Evolutionary conservation across 2,888 invertebrate species (phyloP).

Genomic region (Choristoneura rosaceana): DNA sequence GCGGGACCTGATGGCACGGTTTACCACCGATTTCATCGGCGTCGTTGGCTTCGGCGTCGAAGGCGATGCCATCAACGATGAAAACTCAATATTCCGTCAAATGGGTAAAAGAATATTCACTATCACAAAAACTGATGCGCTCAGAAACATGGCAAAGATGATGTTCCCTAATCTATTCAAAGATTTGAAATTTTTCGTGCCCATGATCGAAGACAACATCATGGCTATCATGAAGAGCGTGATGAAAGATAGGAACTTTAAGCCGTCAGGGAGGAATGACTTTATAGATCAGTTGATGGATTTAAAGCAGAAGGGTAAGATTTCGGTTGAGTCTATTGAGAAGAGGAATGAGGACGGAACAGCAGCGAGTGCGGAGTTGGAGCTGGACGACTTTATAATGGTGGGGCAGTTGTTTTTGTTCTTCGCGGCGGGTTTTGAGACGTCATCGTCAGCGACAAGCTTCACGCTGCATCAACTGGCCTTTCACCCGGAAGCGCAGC

Average conservation of each 20-base stretch:
- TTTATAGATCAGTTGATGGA: conserved; percentile 49
- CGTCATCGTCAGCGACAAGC: conserved; percentile 75
- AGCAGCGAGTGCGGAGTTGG: conserved; percentile 58
- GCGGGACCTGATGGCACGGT: conserved; percentile 66
- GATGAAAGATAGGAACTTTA: conserved; percentile 60
- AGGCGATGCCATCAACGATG: conserved; percentile 61
- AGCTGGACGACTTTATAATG: conserved; percentile 58
- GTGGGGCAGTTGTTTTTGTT: conserved; percentile 68
- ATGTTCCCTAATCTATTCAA: conserved; percentile 9
- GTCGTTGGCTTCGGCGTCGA: conserved; percentile 69
- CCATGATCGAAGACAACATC: conserved; percentile 6
- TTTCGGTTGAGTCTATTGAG: conserved; percentile 63
- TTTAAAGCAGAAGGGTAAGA: conserved; percentile 59
- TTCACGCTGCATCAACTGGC: conserved; percentile 70
- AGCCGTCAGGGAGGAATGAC: conserved; percentile 57
- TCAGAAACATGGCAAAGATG: conserved; percentile 9
- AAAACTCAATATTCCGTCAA: conserved; percentile 57
- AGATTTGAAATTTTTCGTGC: conserved; percentile 6
- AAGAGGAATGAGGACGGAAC: conserved; percentile 56
- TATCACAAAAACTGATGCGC: conserved; percentile 3
- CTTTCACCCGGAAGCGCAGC: conserved; percentile 67
- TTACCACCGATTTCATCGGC: conserved; percentile 68
- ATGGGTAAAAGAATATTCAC: conserved; percentile 39
- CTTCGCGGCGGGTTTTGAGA: conserved; percentile 79
- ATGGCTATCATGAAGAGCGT: conserved; percentile 48